These are phyloP conservation scores for Hartigia nigra DNA, from an alignment of 2,888 invertebrate species.

Conservation along the genomic window DNA sequence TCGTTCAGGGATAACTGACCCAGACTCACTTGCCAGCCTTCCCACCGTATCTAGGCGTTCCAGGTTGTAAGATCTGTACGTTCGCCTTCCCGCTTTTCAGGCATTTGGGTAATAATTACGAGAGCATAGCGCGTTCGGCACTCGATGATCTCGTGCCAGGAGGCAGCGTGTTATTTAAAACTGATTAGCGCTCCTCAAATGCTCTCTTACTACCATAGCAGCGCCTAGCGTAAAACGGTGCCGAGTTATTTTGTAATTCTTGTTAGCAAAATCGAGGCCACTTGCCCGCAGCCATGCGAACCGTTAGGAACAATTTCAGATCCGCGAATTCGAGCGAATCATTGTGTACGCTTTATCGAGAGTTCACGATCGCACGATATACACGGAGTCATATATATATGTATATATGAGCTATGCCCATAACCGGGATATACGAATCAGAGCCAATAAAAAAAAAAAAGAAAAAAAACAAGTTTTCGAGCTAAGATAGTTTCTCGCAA, in stretches of 20 bases:
- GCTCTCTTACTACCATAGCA: background rate
- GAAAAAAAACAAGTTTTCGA: background rate
- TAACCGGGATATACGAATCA: background rate
- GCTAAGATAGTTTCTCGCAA: background rate
- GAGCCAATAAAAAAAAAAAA: background rate
- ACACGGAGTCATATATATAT: background rate
- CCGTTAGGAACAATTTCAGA: conserved; percentile 32
- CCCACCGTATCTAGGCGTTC: background rate
- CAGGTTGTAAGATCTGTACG: background rate
- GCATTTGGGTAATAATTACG: conserved; percentile 21
- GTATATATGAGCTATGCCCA: background rate
- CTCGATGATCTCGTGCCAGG: background rate
- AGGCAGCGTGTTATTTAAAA: conserved; percentile 22
- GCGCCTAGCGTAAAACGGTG: background rate
- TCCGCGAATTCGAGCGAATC: conserved; percentile 27
- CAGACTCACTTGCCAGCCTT: background rate
- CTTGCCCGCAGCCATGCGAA: conserved; percentile 26
- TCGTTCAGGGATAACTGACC: conserved; percentile 1
- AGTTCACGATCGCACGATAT: background rate
- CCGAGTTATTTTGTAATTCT: conserved; percentile 24
- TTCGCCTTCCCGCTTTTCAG: conserved; percentile 9
- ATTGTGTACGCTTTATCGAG: background rate
- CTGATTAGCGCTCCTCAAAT: conserved; percentile 15
- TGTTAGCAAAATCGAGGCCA: conserved; percentile 25
- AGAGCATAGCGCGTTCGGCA: background rate